Percentiles rank a stretch among this genome's conserved stretches.
Conservation (phyloP, 2,888 invertebrate species). For the Octonoba sinensis region DNA sequence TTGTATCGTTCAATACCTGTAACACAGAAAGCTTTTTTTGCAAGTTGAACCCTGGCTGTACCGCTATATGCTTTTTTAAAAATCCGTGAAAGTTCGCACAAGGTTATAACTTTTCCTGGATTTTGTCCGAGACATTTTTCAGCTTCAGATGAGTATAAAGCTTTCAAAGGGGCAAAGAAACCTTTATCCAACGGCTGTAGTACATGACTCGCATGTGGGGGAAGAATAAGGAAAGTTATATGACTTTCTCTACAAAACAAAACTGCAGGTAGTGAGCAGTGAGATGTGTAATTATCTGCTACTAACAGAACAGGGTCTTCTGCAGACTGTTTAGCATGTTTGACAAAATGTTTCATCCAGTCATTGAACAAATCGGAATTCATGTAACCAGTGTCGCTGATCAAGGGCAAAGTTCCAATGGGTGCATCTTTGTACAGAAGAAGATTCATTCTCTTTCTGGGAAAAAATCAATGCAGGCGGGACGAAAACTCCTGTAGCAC, state of each 20-base stretch:
- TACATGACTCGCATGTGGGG: background rate
- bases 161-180: constrained; percentile 5
- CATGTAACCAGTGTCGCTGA: constrained; percentile 11
- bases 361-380: constrained; percentile 1
- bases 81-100: too few species aligned
- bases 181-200: too few species aligned
- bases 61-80: too few species aligned
- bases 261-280: constrained; percentile 1
- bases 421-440: constrained; percentile 3
- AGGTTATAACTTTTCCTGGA: too few species aligned
- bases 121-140: background rate
- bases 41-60: too few species aligned
- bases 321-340: constrained; percentile 1
- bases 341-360: too few species aligned
- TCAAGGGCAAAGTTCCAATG: background rate
- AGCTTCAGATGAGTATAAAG: background rate
- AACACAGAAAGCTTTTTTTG: too few species aligned
- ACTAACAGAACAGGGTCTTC: constrained; percentile 1
- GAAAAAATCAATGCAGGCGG: background rate
- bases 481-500: constrained; percentile 11
- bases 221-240: constrained; percentile 3
- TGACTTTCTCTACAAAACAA: background rate
- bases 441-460: background rate
- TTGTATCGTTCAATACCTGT: too few species aligned
- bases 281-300: background rate